Conservation (phyloP, 1,140 invertebrate genomes). For the Drosophila equinoxialis region DNA sequence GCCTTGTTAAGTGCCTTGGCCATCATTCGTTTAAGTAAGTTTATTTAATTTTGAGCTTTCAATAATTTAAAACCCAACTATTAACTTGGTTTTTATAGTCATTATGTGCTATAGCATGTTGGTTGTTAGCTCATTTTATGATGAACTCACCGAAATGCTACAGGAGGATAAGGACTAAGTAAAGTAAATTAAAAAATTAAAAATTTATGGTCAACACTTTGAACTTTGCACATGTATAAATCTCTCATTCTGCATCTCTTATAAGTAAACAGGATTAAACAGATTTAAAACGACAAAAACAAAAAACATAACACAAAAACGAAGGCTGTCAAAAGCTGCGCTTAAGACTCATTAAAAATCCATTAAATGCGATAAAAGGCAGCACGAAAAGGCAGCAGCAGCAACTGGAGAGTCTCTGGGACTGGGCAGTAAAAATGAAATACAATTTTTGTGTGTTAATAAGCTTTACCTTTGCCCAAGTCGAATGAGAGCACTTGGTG, state of each 20-base stretch:
- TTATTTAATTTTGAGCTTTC: no score
- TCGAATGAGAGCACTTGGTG: conserved; percentile 68
- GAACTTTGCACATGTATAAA: neutral
- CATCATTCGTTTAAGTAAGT: conserved; percentile 22
- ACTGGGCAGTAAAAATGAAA: conserved; percentile 25
- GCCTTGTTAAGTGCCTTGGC: conserved; percentile 23
- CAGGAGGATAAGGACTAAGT: neutral
- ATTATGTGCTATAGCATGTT: conserved; percentile 18
- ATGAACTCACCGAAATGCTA: neutral
- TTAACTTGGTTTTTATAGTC: neutral
- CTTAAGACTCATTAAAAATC: conserved; percentile 77
- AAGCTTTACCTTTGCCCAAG: conserved; percentile 66
- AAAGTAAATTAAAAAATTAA: neutral
- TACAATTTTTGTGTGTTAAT: conserved; percentile 67
- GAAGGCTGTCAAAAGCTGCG: conserved; percentile 66
- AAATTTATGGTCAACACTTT: neutral
- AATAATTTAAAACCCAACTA: neutral
- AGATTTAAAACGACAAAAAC: conserved; percentile 44
- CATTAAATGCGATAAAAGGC: conserved; percentile 71
- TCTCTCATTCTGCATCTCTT: conserved; percentile 20
- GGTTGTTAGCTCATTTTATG: conserved; percentile 36
- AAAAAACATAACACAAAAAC: conserved; percentile 31
- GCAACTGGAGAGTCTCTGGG: neutral
- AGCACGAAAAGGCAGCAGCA: neutral
- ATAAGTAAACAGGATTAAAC: conserved; percentile 66